Evolutionary conservation across 2,113 vertebrate species (phyloP), one percentile per base, ranked within the genome.

Genomic region (Galbula dea): DNA sequence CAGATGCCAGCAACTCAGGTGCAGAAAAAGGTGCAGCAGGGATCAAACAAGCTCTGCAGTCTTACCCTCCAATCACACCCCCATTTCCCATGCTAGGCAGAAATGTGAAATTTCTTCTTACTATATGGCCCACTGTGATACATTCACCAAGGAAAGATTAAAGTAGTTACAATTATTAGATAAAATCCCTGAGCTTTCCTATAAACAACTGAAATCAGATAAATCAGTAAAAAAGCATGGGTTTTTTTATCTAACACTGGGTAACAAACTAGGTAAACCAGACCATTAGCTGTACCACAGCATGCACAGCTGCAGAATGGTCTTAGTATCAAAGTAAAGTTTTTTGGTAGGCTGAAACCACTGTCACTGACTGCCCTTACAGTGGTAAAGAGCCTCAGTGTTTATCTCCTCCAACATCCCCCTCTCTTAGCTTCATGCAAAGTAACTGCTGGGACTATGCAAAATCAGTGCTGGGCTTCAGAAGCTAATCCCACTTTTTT

Each of bases 221-320:
- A 23, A 37, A 61, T 29, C 1, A 36, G 41, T 43, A 43, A 43
- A 78, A 65, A 59, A 19, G 14, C 4, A 2, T 1, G 2, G 2
- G 2, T 43, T 68, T 71, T 67, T 72, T 9, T 4, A 63, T 41
- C 10, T 62, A 77, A 81, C 29, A 41, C 7, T 12, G 49, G 22
- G 48, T 39, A 74, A 78, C 43, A 49, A 39, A 73, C 37, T 10
- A 7, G 14, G 66, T 29, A 23, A 19, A 12, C 11, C 20, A 4
- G 20, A 51, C 15, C 11, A 11, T 66, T 66, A 46, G 10, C 16
- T 57, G 24, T 51, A 66, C 6, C 45, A 36, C 29, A 51, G 29
- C 39, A 51, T 5, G 3, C 7, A 29, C n/a, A 76, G 24, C 8
- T n/a, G n/a, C n/a, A n/a, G n/a, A 84, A 58, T 0, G 1, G 19